Percentiles rank a stretch among this genome's conserved stretches.
phyloP scores from a whole-genome alignment of 2,797 vertebrate genomes.

The Distichodus sexfasciatus region DNA sequence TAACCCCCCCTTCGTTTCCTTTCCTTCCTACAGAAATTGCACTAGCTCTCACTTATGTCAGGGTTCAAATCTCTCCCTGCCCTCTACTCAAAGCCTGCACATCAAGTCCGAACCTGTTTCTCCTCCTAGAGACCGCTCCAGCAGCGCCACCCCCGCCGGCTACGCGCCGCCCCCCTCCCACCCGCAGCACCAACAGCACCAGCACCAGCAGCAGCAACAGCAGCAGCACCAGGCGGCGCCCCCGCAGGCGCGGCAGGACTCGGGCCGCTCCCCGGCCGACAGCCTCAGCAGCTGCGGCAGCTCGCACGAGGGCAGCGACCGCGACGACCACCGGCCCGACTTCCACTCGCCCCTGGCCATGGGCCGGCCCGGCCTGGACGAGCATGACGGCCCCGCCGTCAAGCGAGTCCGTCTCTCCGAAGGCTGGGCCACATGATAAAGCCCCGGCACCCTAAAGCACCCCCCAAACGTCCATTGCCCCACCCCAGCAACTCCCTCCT shows the following conservation, averaged over 20 bases:
- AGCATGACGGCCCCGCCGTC: constrained; percentile 96
- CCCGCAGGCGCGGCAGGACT: constrained; percentile 88
- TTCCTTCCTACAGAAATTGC: constrained; percentile 99
- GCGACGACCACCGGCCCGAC: constrained; percentile 95
- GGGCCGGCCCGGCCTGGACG: constrained; percentile 90
- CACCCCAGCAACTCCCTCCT: constrained; percentile 17
- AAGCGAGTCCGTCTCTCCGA: constrained; percentile 97
- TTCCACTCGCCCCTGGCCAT: constrained; percentile 98
- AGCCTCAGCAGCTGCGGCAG: constrained; percentile 99
- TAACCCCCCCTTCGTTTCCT: constrained; percentile 89
- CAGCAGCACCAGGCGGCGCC: constrained; percentile 72
- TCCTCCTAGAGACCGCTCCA: constrained; percentile 99
- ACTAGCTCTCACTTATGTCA: constrained; percentile 99
- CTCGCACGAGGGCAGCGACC: constrained; percentile 97
- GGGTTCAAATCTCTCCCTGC: constrained; percentile 99
- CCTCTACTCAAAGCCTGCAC: constrained; percentile 99
- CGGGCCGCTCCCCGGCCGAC: constrained; percentile 96
- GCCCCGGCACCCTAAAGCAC: constrained; percentile 24
- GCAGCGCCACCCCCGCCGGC: constrained; percentile 90
- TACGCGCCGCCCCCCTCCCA: constrained; percentile 65
- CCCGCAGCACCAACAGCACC: constrained; percentile 82
- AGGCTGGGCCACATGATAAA: constrained; percentile 98
- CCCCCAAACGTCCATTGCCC: constrained; percentile 10
- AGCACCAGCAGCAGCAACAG: constrained; percentile 70
- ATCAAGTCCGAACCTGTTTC: constrained; percentile 99